Percentiles rank a stretch among this genome's conserved stretches.
Conservation (phyloP, 2,888 invertebrate genomes). For the Nomada hirtipes region DNA sequence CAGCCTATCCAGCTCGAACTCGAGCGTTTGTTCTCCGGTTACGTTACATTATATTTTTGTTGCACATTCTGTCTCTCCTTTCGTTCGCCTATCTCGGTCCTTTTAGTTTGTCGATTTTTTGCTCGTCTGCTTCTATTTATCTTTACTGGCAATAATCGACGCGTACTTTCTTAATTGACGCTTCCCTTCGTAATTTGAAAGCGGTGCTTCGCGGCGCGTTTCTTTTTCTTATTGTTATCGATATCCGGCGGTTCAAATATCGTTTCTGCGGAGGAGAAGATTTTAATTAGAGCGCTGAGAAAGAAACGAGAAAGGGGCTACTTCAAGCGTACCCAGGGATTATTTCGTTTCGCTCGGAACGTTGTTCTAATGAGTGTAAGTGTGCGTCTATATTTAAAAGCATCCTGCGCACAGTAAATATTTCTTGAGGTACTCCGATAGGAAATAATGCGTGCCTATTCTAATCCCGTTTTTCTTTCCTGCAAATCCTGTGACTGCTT, state of each 20-base stretch:
- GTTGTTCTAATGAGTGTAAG: slow-evolving; percentile 25
- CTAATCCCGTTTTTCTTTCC: slow-evolving; percentile 8
- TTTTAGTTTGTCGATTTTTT: neutral
- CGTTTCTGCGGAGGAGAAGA: neutral
- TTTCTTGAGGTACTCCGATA: slow-evolving; percentile 10
- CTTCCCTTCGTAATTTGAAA: neutral
- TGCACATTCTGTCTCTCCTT: neutral
- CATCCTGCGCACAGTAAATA: neutral
- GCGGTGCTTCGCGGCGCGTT: neutral
- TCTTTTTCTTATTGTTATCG: neutral
- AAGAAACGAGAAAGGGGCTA: slow-evolving; percentile 6
- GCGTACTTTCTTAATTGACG: neutral
- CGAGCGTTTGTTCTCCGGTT: too few species aligned
- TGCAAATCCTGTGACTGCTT: slow-evolving; percentile 14
- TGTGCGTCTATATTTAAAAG: slow-evolving; percentile 12
- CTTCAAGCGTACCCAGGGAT: slow-evolving; percentile 13
- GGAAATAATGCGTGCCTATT: slow-evolving; percentile 10
- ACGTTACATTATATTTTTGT: neutral
- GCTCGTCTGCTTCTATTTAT: neutral
- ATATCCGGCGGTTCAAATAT: neutral
- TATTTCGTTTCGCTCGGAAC: slow-evolving; percentile 22
- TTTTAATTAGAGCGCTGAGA: slow-evolving; percentile 10
- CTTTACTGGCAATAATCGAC: neutral
- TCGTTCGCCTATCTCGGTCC: neutral
- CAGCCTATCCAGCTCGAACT: neutral